A percentile compares a stretch with the other conserved stretches of the same genome.
Conservation (phyloP, 2,113 vertebrate genomes). For the Channa argus region DNA sequence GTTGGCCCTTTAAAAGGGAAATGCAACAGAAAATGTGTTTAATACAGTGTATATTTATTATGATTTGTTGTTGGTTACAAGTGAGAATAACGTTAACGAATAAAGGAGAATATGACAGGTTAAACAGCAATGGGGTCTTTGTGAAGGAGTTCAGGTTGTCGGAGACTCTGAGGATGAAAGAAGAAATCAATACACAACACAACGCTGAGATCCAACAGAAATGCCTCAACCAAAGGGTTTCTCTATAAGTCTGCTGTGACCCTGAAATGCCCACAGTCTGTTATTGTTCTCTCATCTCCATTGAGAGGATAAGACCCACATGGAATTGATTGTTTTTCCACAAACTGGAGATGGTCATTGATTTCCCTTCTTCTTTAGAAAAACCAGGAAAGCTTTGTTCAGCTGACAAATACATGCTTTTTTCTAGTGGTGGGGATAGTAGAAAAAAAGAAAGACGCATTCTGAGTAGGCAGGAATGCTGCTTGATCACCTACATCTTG, state of each 20-base stretch:
- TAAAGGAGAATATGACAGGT: too few relatives aligned
- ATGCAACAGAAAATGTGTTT: too few relatives aligned
- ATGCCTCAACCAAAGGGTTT: constrained; percentile 41
- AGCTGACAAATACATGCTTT: constrained; percentile 50
- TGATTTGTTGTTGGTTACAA: too few relatives aligned
- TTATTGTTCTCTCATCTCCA: constrained; percentile 69
- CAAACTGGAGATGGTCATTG: constrained; percentile 66
- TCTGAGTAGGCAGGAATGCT: constrained; percentile 25
- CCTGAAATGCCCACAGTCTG: constrained; percentile 68
- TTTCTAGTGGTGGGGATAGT: constrained; percentile 10
- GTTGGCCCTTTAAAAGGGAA: too few relatives aligned
- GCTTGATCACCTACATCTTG: constrained; percentile 26
- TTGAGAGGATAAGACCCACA: constrained; percentile 52
- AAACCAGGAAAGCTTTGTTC: constrained; percentile 58
- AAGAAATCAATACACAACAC: constrained; percentile 66
- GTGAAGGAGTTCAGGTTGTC: constrained; percentile 22
- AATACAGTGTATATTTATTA: too few relatives aligned
- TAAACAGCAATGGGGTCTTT: constrained; percentile 31
- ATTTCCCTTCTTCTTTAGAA: constrained; percentile 51
- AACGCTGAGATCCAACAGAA: constrained; percentile 55
- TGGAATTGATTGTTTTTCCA: constrained; percentile 58
- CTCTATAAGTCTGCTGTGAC: constrained; percentile 61
- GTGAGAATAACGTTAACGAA: too few relatives aligned
- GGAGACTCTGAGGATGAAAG: constrained; percentile 26
- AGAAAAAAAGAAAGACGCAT: constrained; percentile 28